Conservation (phyloP, 2,888 invertebrate genomes). For the Caenorhabditis wallacei region DNA sequence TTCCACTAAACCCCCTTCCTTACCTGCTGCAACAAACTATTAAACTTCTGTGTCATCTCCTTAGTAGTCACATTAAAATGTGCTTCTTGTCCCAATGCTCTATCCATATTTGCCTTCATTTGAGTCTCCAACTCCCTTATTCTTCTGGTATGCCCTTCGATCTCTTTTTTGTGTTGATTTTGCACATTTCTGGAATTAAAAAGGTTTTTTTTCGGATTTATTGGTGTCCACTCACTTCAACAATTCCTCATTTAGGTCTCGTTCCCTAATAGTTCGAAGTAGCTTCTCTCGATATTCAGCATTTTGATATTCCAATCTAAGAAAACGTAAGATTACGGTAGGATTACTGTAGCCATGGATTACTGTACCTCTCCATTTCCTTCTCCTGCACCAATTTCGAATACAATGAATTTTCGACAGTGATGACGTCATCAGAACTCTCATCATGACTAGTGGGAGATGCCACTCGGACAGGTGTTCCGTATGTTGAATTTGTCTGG, state of each 20-base stretch:
- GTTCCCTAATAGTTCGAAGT: slow-evolving; percentile 70
- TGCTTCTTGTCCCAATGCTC: slow-evolving; percentile 73
- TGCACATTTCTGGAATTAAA: slow-evolving; percentile 61
- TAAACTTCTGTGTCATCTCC: slow-evolving; percentile 72
- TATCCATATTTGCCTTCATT: slow-evolving; percentile 73
- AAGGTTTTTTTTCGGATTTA: not conserved
- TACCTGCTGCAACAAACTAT: slow-evolving; percentile 70
- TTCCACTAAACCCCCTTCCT: too few species aligned
- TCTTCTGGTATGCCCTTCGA: slow-evolving; percentile 65
- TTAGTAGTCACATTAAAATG: slow-evolving; percentile 72
- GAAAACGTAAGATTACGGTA: not conserved
- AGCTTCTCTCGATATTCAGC: slow-evolving; percentile 77
- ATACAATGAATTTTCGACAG: slow-evolving; percentile 83
- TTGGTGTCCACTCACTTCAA: slow-evolving; percentile 43
- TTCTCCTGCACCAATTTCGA: slow-evolving; percentile 59
- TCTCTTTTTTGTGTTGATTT: slow-evolving; percentile 66
- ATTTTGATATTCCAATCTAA: slow-evolving; percentile 75
- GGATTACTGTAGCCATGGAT: too few species aligned
- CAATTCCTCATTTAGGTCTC: slow-evolving; percentile 71
- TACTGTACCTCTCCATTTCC: slow-evolving; percentile 68
- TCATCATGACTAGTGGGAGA: slow-evolving; percentile 1
- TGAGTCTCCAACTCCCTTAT: slow-evolving; percentile 73
- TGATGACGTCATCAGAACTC: not conserved
- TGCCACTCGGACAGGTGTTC: slow-evolving; percentile 44
- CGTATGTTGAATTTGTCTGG: slow-evolving; percentile 54